A percentile compares a stretch with the other conserved stretches of the same genome.
phyloP scores from a whole-genome alignment of 1,140 invertebrate species.

The Diprion similis region DNA sequence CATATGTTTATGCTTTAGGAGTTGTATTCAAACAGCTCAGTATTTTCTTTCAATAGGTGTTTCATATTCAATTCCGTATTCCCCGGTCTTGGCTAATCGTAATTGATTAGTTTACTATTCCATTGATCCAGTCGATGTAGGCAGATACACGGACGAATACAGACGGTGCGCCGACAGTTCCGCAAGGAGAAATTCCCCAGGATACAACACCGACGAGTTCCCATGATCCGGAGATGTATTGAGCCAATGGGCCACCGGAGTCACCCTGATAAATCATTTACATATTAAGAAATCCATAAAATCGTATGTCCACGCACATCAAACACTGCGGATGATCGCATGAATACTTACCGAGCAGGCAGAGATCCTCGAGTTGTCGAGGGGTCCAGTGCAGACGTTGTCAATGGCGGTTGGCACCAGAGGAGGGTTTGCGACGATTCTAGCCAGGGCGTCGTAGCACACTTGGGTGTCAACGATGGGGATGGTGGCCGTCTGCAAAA shows the following conservation, averaged over 20 bases:
- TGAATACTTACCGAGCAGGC: slow-evolving; percentile 62
- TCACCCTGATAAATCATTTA: slow-evolving; percentile 59
- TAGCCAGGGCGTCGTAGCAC: slow-evolving; percentile 40
- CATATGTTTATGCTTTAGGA: too few relatives aligned
- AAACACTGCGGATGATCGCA: not conserved
- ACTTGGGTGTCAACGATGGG: slow-evolving; percentile 38
- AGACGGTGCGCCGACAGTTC: slow-evolving; percentile 66
- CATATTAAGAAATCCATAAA: not conserved
- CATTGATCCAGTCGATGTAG: slow-evolving; percentile 58
- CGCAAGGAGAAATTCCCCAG: slow-evolving; percentile 75
- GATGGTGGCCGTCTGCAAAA: slow-evolving; percentile 41
- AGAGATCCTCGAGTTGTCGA: slow-evolving; percentile 60
- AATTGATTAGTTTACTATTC: too few relatives aligned
- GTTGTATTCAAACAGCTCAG: too few relatives aligned
- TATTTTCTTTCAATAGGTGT: too few relatives aligned
- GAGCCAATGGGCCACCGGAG: slow-evolving; percentile 70
- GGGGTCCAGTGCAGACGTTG: slow-evolving; percentile 70
- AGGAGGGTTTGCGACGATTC: slow-evolving; percentile 31
- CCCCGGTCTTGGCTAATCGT: too few relatives aligned
- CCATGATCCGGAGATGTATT: slow-evolving; percentile 28
- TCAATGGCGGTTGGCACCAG: slow-evolving; percentile 38
- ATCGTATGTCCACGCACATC: too few relatives aligned
- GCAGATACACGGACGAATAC: slow-evolving; percentile 71
- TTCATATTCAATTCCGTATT: too few relatives aligned
- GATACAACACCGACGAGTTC: slow-evolving; percentile 71